Evolutionary conservation across 37 sponge, comb jelly and placozoan species (phyloP).

Genomic region (Chondrosia reniformis): DNA sequence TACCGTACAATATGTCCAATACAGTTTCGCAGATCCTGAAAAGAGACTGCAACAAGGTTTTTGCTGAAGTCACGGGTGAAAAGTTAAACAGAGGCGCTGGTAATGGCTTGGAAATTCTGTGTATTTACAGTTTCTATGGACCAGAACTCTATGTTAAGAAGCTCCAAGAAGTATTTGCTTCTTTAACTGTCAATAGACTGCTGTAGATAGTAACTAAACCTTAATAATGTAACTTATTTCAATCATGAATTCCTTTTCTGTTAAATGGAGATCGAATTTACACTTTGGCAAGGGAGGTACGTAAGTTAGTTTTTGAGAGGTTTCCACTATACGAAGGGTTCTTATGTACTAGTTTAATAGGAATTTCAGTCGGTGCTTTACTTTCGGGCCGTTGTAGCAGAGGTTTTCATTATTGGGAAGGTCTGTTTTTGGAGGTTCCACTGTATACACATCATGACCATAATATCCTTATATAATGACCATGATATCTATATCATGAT

Average conservation of each 20-base stretch:
- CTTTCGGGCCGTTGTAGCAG: too few species aligned
- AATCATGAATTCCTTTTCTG: too few species aligned
- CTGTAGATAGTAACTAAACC: too few species aligned
- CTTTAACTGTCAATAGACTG: too few species aligned
- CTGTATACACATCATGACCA: too few species aligned
- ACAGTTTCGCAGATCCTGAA: slow-evolving; percentile 15
- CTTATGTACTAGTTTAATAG: not conserved
- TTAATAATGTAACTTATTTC: too few species aligned
- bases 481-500: too few species aligned
- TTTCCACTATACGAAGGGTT: not conserved
- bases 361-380: not conserved
- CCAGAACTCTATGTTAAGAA: slow-evolving; percentile 20
- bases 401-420: not conserved
- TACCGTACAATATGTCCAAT: slow-evolving; percentile 40
- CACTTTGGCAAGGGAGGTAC: too few species aligned
- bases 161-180: too few species aligned
- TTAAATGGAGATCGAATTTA: too few species aligned
- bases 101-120: slow-evolving; percentile 56
- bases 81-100: slow-evolving; percentile 34
- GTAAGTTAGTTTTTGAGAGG: too few species aligned
- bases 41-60: slow-evolving; percentile 38
- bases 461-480: too few species aligned
- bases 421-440: not conserved
- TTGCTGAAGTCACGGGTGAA: slow-evolving; percentile 40
- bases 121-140: slow-evolving; percentile 34